phyloP scores from a whole-genome alignment of 23 tunicate species.

The Halocynthia roretzi region DNA sequence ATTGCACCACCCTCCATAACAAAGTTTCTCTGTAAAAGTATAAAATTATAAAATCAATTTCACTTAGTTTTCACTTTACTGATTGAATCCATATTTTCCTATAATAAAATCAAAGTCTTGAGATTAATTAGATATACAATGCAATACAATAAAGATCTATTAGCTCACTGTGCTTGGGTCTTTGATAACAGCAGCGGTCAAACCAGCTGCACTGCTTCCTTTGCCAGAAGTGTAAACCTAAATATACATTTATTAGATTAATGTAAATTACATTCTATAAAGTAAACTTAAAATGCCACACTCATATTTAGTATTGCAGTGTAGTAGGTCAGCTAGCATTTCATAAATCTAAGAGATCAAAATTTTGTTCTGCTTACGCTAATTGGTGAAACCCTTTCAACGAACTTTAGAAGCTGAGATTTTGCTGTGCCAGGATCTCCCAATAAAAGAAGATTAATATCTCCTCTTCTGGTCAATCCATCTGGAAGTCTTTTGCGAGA shows the following conservation, averaged over 20 bases:
- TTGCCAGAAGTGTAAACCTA: constrained; percentile 97
- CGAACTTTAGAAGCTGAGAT: constrained; percentile 96
- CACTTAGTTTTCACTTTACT: background rate
- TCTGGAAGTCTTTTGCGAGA: constrained; percentile 97
- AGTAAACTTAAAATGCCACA: too few species aligned
- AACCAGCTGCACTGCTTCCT: constrained; percentile 99
- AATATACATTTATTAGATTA: background rate
- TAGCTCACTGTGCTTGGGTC: constrained; percentile 47
- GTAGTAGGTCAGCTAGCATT: too few species aligned
- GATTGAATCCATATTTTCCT: background rate
- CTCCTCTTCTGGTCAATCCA: constrained; percentile 94
- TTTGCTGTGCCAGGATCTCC: constrained; percentile 99
- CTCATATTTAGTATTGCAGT: too few species aligned
- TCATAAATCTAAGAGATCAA: too few species aligned
- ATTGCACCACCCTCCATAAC: constrained; percentile 99
- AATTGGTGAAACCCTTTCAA: constrained; percentile 92
- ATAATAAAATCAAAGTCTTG: too few species aligned
- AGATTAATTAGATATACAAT: too few species aligned
- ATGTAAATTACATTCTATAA: too few species aligned
- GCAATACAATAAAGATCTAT: background rate
- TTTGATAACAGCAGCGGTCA: constrained; percentile 96
- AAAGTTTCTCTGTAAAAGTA: constrained; percentile 34
- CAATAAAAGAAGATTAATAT: constrained; percentile 76
- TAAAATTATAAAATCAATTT: background rate
- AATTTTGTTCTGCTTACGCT: constrained; percentile 15